Percentiles rank a stretch among this genome's conserved stretches.
phyloP scores from a whole-genome alignment of 2,797 vertebrate species.

The Rhinella marina region DNA sequence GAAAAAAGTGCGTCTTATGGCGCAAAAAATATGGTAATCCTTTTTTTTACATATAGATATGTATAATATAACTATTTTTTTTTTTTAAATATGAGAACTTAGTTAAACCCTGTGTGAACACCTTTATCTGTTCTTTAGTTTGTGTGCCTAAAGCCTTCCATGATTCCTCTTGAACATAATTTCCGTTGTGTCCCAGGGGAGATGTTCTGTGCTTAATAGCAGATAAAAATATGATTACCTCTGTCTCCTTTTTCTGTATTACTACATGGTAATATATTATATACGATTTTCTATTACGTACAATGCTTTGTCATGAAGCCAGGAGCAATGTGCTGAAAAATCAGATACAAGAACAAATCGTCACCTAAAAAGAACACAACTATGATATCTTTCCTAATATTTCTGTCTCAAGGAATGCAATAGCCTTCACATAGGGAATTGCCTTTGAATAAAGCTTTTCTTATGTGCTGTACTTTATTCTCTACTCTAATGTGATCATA shows the following conservation, averaged over 20 bases:
- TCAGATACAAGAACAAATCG: slow-evolving; percentile 18
- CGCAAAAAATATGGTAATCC: too few relatives aligned
- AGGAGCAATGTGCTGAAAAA: slow-evolving; percentile 24
- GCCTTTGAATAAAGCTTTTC: background rate
- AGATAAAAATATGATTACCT: slow-evolving; percentile 57
- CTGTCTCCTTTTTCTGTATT: slow-evolving; percentile 47
- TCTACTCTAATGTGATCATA: background rate
- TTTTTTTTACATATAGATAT: background rate
- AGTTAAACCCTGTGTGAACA: background rate
- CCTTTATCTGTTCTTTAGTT: slow-evolving; percentile 27
- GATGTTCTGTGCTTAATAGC: slow-evolving; percentile 43
- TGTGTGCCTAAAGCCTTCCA: slow-evolving; percentile 40
- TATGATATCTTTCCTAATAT: background rate
- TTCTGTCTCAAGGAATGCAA: slow-evolving; percentile 1
- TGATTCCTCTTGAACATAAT: slow-evolving; percentile 50
- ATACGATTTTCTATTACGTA: slow-evolving; percentile 26
- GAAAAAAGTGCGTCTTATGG: too few relatives aligned
- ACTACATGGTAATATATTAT: slow-evolving; percentile 37
- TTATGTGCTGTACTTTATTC: background rate
- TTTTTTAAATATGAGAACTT: slow-evolving; percentile 5
- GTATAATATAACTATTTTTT: background rate
- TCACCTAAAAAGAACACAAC: background rate
- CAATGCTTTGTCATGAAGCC: slow-evolving; percentile 21
- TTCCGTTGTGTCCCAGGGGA: slow-evolving; percentile 39
- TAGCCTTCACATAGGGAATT: background rate